Evolutionary conservation across 2,888 invertebrate genomes (phyloP).

Genomic region (Nomada fucata): DNA sequence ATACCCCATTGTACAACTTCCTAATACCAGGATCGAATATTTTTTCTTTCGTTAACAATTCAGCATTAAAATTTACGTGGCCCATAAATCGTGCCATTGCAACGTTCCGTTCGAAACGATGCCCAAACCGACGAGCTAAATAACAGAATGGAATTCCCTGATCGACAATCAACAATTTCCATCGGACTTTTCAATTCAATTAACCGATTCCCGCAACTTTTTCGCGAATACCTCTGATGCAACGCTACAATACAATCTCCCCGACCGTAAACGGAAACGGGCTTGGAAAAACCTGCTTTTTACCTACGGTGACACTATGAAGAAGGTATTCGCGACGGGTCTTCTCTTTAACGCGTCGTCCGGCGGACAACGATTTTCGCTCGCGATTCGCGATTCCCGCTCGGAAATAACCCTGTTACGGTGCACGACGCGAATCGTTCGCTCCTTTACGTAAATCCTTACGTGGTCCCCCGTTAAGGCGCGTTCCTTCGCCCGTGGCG

Average conservation of each 20-base stretch:
- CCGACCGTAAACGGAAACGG: conserved; percentile 59
- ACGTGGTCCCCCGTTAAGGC: conserved; percentile 16
- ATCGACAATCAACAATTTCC: neutral
- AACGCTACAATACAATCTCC: conserved; percentile 27
- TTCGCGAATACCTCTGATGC: conserved; percentile 41
- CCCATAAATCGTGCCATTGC: too few species aligned
- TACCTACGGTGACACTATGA: conserved; percentile 44
- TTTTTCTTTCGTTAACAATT: too few species aligned
- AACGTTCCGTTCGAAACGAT: neutral
- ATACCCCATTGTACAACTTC: too few species aligned
- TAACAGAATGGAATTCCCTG: neutral
- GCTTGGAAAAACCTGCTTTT: conserved; percentile 69
- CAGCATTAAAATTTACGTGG: too few species aligned
- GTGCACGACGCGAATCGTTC: neutral
- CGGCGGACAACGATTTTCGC: conserved; percentile 29
- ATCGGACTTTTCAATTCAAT: conserved; percentile 4
- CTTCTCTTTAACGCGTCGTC: conserved; percentile 15
- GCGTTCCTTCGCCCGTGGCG: conserved; percentile 13
- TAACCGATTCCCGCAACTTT: conserved; percentile 19
- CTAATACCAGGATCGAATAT: too few species aligned
- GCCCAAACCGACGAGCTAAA: too few species aligned
- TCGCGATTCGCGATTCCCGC: conserved; percentile 1
- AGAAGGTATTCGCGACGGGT: conserved; percentile 47
- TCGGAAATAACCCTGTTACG: conserved; percentile 23
- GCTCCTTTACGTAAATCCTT: conserved; percentile 33